Evolutionary conservation across 2,113 vertebrate genomes (phyloP).

Genomic region (Peromyscus polionotus): DNA sequence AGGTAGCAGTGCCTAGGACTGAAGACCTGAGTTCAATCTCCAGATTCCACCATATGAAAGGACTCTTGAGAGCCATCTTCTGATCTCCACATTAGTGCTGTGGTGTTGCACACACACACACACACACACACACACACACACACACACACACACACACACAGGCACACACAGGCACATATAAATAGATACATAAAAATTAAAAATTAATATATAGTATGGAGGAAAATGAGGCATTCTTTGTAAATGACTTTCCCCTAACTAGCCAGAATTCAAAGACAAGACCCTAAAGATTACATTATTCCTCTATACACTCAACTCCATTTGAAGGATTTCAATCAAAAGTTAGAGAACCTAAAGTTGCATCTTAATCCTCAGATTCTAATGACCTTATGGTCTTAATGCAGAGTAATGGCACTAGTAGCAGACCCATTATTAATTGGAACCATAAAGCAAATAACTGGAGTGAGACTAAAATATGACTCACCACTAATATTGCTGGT

Average conservation of each 20-base stretch:
- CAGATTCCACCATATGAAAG: background rate
- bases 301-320: background rate
- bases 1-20: background rate
- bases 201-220: background rate
- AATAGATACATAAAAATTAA: background rate
- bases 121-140: background rate
- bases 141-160: background rate
- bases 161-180: background rate
- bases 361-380: slow-evolving; percentile 65
- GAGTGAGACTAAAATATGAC: slow-evolving; percentile 49
- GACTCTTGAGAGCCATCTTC: background rate
- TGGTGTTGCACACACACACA: background rate
- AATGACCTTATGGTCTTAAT: slow-evolving; percentile 56
- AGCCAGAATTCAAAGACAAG: background rate
- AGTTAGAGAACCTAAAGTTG: slow-evolving; percentile 16
- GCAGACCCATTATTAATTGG: slow-evolving; percentile 36
- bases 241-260: slow-evolving; percentile 30
- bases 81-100: background rate
- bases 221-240: background rate
- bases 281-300: background rate
- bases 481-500: background rate
- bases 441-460: slow-evolving; percentile 52
- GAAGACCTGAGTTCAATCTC: background rate
- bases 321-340: background rate
- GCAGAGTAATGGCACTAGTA: slow-evolving; percentile 45